Evolutionary conservation across 2,888 invertebrate species (phyloP).

Genomic region (Salticus scenicus): DNA sequence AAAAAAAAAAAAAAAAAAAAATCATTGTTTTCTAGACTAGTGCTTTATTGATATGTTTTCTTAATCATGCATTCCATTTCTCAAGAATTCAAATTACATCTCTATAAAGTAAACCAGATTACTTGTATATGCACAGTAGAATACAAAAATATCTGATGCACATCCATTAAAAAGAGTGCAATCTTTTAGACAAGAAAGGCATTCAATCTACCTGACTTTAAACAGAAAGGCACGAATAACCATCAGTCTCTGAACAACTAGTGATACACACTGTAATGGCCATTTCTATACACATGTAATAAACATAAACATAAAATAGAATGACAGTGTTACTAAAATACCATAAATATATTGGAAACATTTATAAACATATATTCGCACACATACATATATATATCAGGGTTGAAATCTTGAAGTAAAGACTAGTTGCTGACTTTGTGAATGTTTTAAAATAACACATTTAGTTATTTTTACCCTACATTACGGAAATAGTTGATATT

Average conservation of each 20-base stretch:
- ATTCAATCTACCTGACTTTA: conserved; percentile 44
- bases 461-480: too few species aligned
- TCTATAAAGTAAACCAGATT: conserved; percentile 7
- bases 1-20: too few species aligned
- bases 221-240: conserved; percentile 58
- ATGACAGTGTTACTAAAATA: too few species aligned
- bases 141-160: conserved; percentile 53
- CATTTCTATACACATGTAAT: neutral
- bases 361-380: too few species aligned
- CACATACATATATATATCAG: too few species aligned
- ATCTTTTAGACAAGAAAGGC: conserved; percentile 30
- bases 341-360: too few species aligned
- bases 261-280: neutral
- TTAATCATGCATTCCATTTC: neutral
- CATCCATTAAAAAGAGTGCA: conserved; percentile 1
- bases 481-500: too few species aligned
- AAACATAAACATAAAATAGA: neutral
- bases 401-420: too few species aligned
- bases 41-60: neutral
- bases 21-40: neutral
- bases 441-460: too few species aligned
- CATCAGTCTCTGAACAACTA: conserved; percentile 2
- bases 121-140: conserved; percentile 23
- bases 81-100: neutral
- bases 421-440: too few species aligned